A percentile compares a stretch with the other conserved stretches of the same genome.
phyloP scores from a whole-genome alignment of 2,888 invertebrate species.

The Tetranychus piercei region DNA sequence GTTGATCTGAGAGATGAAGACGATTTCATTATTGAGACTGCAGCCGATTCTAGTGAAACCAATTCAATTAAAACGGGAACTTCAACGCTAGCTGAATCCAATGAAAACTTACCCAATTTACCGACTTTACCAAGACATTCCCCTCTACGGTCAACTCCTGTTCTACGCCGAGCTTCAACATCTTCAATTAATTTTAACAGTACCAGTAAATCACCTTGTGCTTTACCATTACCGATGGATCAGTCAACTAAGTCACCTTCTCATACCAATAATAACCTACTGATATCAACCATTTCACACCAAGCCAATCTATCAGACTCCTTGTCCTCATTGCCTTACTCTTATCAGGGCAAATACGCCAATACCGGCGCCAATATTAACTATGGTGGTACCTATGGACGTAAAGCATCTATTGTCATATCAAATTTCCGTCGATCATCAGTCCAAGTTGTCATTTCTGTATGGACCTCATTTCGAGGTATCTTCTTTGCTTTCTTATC shows the following conservation, averaged over 20 bases:
- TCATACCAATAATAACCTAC: no score
- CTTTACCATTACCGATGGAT: no score
- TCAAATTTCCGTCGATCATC: neutral
- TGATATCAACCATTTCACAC: no score
- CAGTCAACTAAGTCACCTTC: no score
- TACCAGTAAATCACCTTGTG: no score
- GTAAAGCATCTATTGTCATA: neutral
- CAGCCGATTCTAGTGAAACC: neutral
- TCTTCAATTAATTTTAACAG: no score
- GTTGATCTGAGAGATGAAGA: neutral
- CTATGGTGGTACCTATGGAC: neutral
- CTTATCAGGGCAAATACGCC: no score
- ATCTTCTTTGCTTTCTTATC: slow-evolving; percentile 39
- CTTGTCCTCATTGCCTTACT: no score
- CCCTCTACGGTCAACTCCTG: no score
- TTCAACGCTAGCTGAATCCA: neutral
- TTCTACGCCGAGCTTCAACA: no score
- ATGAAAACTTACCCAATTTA: neutral
- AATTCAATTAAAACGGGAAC: neutral
- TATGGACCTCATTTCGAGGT: slow-evolving; percentile 18
- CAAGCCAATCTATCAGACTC: no score
- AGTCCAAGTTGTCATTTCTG: slow-evolving; percentile 1
- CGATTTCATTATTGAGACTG: neutral
- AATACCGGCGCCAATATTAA: neutral
- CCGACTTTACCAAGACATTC: no score